These are phyloP conservation scores for Seriola dumerili DNA, from an alignment of 2,113 vertebrate species.

Conservation along the genomic window DNA sequence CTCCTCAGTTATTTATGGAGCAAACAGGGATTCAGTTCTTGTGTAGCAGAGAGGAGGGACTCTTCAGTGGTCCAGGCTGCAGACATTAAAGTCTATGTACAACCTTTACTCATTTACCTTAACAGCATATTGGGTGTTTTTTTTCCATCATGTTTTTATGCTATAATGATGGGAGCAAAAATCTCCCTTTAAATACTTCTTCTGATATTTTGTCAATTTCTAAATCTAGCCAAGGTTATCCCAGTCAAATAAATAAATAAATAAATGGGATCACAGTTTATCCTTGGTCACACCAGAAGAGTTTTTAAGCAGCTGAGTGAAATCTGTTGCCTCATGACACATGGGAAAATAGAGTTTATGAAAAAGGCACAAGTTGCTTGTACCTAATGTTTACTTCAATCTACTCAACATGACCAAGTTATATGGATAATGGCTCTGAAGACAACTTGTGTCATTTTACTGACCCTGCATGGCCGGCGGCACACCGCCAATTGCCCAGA, in stretches of 20 bases:
- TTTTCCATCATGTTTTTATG: background rate
- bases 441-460: constrained; percentile 20
- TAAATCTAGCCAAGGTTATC: background rate
- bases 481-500: constrained; percentile 36
- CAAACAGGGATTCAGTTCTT: constrained; percentile 35
- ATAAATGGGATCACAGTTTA: background rate
- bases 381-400: background rate
- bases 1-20: constrained; percentile 61
- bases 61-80: background rate
- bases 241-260: background rate
- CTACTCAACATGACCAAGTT: background rate
- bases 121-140: background rate
- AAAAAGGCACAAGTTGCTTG: background rate
- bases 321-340: background rate
- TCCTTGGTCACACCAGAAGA: background rate
- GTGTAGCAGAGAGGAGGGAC: constrained; percentile 15
- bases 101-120: background rate
- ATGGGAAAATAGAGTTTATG: background rate
- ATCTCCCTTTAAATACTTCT: background rate
- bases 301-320: background rate
- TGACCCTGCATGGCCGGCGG: constrained; percentile 35
- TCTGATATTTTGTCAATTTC: background rate
- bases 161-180: background rate
- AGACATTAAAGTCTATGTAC: background rate
- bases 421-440: background rate